phyloP scores from a whole-genome alignment of 2,888 invertebrate genomes.

The Colletes collaris region DNA sequence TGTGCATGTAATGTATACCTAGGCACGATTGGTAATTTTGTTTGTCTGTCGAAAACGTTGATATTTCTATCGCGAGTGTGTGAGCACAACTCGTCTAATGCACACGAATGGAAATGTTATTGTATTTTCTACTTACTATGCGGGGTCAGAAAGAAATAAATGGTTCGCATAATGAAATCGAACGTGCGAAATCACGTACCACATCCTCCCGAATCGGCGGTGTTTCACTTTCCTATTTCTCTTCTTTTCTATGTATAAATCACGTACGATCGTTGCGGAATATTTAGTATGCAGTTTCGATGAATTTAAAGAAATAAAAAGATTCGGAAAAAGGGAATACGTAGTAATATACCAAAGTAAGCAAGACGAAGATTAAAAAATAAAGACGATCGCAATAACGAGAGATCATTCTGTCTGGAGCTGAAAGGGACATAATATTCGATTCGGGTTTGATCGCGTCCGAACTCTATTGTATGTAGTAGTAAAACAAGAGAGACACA shows the following conservation, averaged over 20 bases:
- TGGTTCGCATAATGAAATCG: conserved; percentile 44
- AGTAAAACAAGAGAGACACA: background rate
- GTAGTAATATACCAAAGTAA: background rate
- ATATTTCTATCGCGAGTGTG: conserved; percentile 29
- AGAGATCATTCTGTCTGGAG: conserved; percentile 59
- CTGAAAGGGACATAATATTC: conserved; percentile 17
- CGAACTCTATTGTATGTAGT: too few relatives aligned
- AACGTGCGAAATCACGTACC: background rate
- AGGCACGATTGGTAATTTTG: conserved; percentile 11
- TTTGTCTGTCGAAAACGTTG: conserved; percentile 33
- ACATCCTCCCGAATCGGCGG: conserved; percentile 3
- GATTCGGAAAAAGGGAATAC: too few relatives aligned
- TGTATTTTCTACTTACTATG: conserved; percentile 54
- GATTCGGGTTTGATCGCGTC: background rate
- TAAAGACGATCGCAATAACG: conserved; percentile 56
- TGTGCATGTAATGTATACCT: background rate
- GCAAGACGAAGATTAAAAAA: background rate
- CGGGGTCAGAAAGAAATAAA: conserved; percentile 49
- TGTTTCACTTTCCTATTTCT: background rate
- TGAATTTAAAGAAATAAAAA: too few relatives aligned
- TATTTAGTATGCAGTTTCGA: too few relatives aligned
- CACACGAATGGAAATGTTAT: conserved; percentile 36
- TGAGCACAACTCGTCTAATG: conserved; percentile 30
- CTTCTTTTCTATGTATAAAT: too few relatives aligned
- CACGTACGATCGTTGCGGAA: too few relatives aligned